A percentile compares a stretch with the other conserved stretches of the same genome.
Evolutionary conservation across 2,113 vertebrate genomes (phyloP).

Genomic region (Daphoenositta chrysoptera): DNA sequence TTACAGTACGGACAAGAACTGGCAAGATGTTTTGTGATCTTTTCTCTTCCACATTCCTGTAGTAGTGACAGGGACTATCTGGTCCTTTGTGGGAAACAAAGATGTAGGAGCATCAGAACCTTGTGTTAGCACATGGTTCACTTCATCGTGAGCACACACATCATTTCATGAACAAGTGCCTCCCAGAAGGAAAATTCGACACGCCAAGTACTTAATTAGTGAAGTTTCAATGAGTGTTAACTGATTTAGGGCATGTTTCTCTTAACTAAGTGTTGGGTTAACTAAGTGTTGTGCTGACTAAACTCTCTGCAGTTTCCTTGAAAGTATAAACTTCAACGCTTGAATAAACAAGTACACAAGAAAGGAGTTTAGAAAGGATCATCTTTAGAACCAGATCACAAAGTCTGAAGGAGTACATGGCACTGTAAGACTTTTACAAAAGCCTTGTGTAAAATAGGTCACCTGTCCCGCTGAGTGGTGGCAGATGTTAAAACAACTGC

Average conservation of each 20-base stretch:
- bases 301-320: not conserved
- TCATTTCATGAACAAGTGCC: not conserved
- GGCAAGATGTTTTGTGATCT: not conserved
- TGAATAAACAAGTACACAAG: not conserved
- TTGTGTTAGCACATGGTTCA: not conserved
- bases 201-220: rapidly evolving
- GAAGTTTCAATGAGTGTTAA: not conserved
- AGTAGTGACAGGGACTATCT: not conserved
- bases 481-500: conserved; percentile 42
- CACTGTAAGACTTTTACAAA: not conserved
- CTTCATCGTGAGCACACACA: not conserved
- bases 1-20: not conserved
- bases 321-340: not conserved
- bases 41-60: not conserved
- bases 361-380: not conserved
- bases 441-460: not conserved
- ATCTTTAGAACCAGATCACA: not conserved
- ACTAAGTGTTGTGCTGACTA: not conserved
- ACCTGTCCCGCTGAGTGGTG: not conserved
- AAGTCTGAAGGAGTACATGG: not conserved
- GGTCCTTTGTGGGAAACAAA: not conserved
- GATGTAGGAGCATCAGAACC: not conserved
- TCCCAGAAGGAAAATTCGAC: not conserved
- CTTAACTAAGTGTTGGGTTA: not conserved
- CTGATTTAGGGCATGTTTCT: not conserved